Conservation (phyloP, 2,113 vertebrate genomes). For the Sialia sialis region DNA sequence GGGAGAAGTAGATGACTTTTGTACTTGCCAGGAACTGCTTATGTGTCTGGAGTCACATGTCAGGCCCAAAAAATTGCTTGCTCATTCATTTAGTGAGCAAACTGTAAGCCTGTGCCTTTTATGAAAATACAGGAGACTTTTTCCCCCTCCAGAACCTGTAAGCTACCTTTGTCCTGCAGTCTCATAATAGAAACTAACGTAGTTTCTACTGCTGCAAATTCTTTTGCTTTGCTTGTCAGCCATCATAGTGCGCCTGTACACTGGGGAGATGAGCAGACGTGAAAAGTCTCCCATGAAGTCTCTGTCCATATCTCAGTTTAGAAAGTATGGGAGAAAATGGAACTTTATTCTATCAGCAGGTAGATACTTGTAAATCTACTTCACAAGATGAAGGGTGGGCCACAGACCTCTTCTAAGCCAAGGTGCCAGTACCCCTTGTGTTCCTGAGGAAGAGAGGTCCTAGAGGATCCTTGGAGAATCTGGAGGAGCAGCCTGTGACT, state of each 20-base stretch:
- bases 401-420: not conserved
- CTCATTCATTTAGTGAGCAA: not conserved
- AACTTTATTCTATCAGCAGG: not conserved
- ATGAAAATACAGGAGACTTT: not conserved
- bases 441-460: not conserved
- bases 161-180: not conserved
- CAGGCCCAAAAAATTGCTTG: not conserved
- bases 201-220: not conserved
- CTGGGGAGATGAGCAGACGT: not conserved
- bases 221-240: not conserved
- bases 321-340: not conserved
- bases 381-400: not conserved
- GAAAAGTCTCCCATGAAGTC: not conserved
- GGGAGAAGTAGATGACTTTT: not conserved
- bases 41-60: not conserved
- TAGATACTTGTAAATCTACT: not conserved
- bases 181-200: not conserved
- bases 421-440: not conserved
- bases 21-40: not conserved
- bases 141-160: not conserved
- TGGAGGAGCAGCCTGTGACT: not conserved
- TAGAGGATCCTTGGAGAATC: not conserved
- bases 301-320: not conserved
- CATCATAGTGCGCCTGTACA: accelerated
- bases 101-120: not conserved